These are phyloP conservation scores for Leucoraja erinaceus DNA, from an alignment of 2,113 vertebrate species.

Conservation along the genomic window DNA sequence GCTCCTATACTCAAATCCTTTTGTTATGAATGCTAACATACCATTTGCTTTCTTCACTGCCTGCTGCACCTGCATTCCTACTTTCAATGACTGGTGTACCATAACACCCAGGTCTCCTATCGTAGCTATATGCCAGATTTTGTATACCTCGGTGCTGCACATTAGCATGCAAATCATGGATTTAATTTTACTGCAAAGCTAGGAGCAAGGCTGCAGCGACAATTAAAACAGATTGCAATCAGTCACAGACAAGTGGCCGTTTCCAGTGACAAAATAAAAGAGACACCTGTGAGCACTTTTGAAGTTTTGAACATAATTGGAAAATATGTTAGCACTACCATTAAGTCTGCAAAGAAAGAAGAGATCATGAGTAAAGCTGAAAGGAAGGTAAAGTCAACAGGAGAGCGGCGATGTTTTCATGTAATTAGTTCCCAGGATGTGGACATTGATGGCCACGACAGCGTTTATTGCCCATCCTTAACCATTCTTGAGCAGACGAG, in stretches of 20 bases:
- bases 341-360: not conserved
- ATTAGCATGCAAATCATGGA: not conserved
- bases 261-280: not conserved
- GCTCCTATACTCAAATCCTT: too few relatives aligned
- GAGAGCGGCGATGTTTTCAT: not conserved
- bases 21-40: too few relatives aligned
- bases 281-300: not conserved
- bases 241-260: not conserved
- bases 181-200: not conserved
- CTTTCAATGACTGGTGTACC: too few relatives aligned
- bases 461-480: too few relatives aligned
- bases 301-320: not conserved
- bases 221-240: not conserved
- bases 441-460: too few relatives aligned
- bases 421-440: too few relatives aligned
- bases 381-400: not conserved
- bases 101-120: too few relatives aligned
- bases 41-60: too few relatives aligned
- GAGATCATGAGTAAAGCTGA: not conserved
- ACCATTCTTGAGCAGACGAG: too few relatives aligned
- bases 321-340: not conserved
- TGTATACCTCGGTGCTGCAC: not conserved
- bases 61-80: too few relatives aligned
- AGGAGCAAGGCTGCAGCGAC: not conserved
- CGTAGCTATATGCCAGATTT: not conserved